Evolutionary conservation across 92 coral and sea anemone genomes (phyloP), one percentile per base, ranked within the genome.

Genomic region (Epizoanthus illoricatus): DNA sequence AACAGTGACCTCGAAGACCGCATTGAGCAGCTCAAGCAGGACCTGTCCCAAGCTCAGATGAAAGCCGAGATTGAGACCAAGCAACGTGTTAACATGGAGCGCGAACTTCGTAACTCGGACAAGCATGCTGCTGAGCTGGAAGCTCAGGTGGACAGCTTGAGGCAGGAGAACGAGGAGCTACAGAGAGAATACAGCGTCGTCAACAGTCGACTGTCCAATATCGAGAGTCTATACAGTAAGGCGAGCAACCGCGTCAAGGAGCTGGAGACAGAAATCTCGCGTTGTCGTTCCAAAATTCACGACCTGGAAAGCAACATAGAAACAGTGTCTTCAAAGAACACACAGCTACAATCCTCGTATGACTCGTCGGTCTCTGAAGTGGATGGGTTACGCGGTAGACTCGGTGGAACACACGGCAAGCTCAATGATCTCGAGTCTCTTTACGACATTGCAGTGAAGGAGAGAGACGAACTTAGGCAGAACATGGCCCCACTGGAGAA

Each of bases 391-490:
- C 94, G 91, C 18, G 85, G 87, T 42, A 86, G 86, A 70, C 88
- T 97, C 13, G 97, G 96, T 59, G 94, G 91, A 0, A 86, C 92
- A 55, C 89, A 92, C 56, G 95, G 93, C 19, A 90, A 94, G 82
- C 87, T 97, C 24, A 94, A 92, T 73, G 97, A 97, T 79, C 85
- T 97, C 75, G 99, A 93, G 80, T 90, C 99, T n/a, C 86, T 92
- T 65, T 89, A 91, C 85, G 92, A 91, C 85, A 91, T 94, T 62
- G 94, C 98, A 1, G 85, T 88, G 23, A 91, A 88, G 69, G 99
- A 97, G 80, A 92, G 99, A 83, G 99, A 97, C 57, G 99, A 97
- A 58, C 92, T 94, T 73, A 97, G 91, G 65, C 83, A 88, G 56
- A 90, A 89, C 57, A 36, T 94, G 17, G 97, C 90, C 12, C 97